Base-by-base conservation (phyloP, 2,113 vertebrate genomes). In the zebrafish (Danio rerio) region DNA sequence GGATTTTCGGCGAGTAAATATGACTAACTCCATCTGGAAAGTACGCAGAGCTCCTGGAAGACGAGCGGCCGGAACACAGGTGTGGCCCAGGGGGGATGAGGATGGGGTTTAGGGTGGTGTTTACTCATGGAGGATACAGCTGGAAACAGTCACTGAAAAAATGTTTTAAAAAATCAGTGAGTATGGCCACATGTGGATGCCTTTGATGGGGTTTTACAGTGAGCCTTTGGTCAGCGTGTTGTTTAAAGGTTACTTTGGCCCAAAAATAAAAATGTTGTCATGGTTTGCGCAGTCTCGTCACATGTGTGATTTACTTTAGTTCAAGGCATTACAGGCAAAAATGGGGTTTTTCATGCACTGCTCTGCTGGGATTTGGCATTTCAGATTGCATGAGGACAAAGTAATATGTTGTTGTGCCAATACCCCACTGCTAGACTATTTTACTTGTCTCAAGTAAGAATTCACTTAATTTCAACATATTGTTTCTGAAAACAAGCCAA, bases 21-120 rank as follows among this genome's bases (percentile, higher is more conserved):
- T 86, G 84, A 88, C 75, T 88, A 83, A 87, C 59, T 62, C 70
- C 7, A 42, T 58, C 62, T 80, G 86, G 87, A 88, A 84, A 88
- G 87, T 82, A 88, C 80, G 68, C 45, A 53, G 55, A 10, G 1
- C 43, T 78, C 45, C 21, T 53, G 53, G 63, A 78, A 55, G 45
- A 20, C 66, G 31, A 20, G 82, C 50, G 74, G 62, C 16, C 47
- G 53, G 52, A 58, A n/a, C 76, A 62, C 74, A 82, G 84, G 84
- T 85, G 80, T 80, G 73, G 81, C 76, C 53, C 66, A 65, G 61
- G 20, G 56, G 40, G 40, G 73, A 59, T 20, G 73, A 13, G 73
- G 55, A 61, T 13, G 9, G 59, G 59, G 20, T 31, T 63, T 49
- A 40, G 20, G 75, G n/a, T 49, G 20, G 75, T 52, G 75, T 78